These are phyloP conservation scores for Drosophila mimica DNA, from an alignment of 2,888 invertebrate species.

Conservation along the genomic window DNA sequence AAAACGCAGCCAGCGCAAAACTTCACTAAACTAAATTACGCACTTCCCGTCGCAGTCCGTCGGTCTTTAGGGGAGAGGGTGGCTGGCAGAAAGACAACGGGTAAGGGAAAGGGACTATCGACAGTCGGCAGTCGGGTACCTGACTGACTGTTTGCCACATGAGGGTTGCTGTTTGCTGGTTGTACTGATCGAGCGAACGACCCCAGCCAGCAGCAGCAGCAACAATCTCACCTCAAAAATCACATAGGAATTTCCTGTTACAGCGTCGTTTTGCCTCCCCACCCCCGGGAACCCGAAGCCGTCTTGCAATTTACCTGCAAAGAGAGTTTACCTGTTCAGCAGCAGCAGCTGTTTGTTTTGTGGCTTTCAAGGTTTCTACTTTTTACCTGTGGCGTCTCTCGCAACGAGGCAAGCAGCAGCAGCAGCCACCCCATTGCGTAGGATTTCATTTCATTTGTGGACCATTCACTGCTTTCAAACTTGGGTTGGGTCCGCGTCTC, in stretches of 20 bases:
- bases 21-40: conserved; percentile 79
- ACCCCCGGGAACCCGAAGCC: conserved; percentile 26
- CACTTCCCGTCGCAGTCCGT: conserved; percentile 70
- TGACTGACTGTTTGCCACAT: conserved; percentile 38
- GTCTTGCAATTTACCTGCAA: conserved; percentile 62
- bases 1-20: conserved; percentile 60
- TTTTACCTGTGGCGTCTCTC: conserved; percentile 77
- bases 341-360: conserved; percentile 77
- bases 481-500: conserved; percentile 53
- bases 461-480: conserved; percentile 53
- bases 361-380: conserved; percentile 78
- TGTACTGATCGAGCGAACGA: conserved; percentile 36
- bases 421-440: conserved; percentile 79
- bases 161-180: conserved; percentile 51
- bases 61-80: conserved; percentile 56
- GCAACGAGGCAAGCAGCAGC: conserved; percentile 13
- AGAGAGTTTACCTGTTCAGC: conserved; percentile 67
- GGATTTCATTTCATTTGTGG: conserved; percentile 72
- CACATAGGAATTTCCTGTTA: conserved; percentile 81
- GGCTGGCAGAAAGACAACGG: conserved; percentile 54
- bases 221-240: conserved; percentile 77
- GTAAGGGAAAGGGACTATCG: conserved; percentile 38
- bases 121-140: conserved; percentile 46
- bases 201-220: conserved; percentile 44
- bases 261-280: conserved; percentile 47